phyloP scores from a whole-genome alignment of 2,113 vertebrate genomes.

The Sinosuthora webbiana region DNA sequence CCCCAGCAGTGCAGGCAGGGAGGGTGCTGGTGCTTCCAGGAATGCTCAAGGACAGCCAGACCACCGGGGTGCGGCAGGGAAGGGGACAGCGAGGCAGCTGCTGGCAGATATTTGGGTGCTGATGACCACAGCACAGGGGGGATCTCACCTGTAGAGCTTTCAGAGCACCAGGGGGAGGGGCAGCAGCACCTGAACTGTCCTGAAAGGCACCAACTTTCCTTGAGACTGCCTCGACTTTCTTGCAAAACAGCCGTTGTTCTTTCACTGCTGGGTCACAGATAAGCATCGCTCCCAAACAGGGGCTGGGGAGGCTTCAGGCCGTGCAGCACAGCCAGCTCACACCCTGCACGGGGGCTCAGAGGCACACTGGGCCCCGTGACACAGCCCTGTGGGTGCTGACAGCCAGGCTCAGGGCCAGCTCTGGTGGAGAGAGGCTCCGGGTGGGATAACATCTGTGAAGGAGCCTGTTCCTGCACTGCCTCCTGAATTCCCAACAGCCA shows the following conservation, averaged over 20 bases:
- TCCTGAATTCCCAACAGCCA: not conserved
- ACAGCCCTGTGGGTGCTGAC: rapidly evolving
- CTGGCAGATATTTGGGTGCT: not conserved
- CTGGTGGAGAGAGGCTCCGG: not conserved
- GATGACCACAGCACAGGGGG: not conserved
- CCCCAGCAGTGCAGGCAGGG: not conserved
- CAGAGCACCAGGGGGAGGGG: not conserved
- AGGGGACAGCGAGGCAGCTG: not conserved
- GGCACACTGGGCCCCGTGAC: not conserved
- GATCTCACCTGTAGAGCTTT: not conserved
- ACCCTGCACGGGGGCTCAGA: not conserved
- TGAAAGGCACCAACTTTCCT: not conserved
- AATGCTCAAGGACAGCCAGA: not conserved
- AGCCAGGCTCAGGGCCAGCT: not conserved
- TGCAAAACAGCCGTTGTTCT: conserved; percentile 38
- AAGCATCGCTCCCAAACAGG: not conserved
- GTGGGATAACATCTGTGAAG: not conserved
- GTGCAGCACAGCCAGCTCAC: not conserved
- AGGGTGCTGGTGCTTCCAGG: not conserved
- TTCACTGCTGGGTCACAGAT: conserved; percentile 21
- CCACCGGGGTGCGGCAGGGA: rapidly evolving
- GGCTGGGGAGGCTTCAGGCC: not conserved
- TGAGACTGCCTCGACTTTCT: not conserved
- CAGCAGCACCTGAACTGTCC: not conserved
- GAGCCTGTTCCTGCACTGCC: not conserved